Evolutionary conservation across 2,888 invertebrate genomes (phyloP), one percentile per base, ranked within the genome.

Genomic region (Polydrusus pterygomalis): DNA sequence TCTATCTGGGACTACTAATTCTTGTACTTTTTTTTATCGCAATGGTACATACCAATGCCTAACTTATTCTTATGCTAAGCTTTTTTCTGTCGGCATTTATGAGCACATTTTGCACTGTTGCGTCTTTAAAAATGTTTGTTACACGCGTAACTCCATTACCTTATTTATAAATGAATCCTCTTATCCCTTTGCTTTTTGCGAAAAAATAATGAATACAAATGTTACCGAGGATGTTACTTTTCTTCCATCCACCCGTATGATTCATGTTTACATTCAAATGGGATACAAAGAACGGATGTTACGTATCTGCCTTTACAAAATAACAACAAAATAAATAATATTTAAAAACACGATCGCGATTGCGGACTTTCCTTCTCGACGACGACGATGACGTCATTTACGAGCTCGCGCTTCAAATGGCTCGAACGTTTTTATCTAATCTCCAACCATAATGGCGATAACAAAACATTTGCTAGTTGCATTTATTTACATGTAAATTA

Each of bases 401-500:
- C 54, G 10, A 54, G 54, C 51, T 34, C 34, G 9, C 1, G 30
- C 25, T 3, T 7, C 34, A 25, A 34, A 56, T 56, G n/a, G 56
- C 56, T 56, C n/a, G 56, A 25, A 15, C 30, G 56, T 30, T 56
- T 56, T 56, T 56, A 56, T 56, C 56, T 56, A 34, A 56, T 56
- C 56, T 30, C n/a, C 15, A 56, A 15, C 34, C 56, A 56, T 34
- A 56, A 56, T 34, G 34, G 15, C 15, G 56, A 34, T 56, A 56
- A 56, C 25, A 15, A 56, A 56, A 56, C 56, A 56, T 56, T 56
- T 34, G 34, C 56, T 34, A 34, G 56, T 34, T 56, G 56, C 56
- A 56, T 34, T 17, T 56, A 56, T 56, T 56, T 56, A 34, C 56
- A 56, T 56, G 15, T 56, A 56, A 56, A 34, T 56, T 56, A 56